phyloP scores from a whole-genome alignment of 2,113 vertebrate species.

The Ondatra zibethicus region DNA sequence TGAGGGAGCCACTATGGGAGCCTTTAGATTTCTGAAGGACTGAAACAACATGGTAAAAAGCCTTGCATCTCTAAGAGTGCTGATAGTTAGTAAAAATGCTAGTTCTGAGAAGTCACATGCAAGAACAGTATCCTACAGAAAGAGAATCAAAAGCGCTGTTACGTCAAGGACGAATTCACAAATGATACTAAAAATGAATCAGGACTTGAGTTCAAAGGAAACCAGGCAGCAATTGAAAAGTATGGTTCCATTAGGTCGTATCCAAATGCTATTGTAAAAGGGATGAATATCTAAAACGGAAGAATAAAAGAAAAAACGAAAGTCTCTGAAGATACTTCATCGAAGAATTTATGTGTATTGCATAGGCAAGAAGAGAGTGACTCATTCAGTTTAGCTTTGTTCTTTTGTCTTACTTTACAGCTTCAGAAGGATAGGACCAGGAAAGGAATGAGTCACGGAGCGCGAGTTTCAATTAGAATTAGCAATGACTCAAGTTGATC shows the following conservation, averaged over 20 bases:
- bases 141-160: background rate
- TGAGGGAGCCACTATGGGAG: no score
- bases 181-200: background rate
- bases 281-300: background rate
- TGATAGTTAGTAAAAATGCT: background rate
- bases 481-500: constrained; percentile 32
- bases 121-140: background rate
- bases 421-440: background rate
- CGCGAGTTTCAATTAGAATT: background rate
- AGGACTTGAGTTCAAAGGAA: background rate
- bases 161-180: background rate
- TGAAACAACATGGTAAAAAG: background rate
- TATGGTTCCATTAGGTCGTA: background rate
- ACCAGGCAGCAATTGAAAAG: background rate
- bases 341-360: background rate
- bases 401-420: constrained; percentile 16
- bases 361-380: background rate
- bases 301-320: background rate
- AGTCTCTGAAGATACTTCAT: background rate
- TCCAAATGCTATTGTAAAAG: background rate
- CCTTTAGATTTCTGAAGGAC: constrained; percentile 7
- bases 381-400: background rate
- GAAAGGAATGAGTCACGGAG: background rate
- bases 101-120: background rate
- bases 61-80: background rate